These are phyloP conservation scores for Aromia moschata DNA, from an alignment of 2,888 invertebrate species.

Conservation along the genomic window DNA sequence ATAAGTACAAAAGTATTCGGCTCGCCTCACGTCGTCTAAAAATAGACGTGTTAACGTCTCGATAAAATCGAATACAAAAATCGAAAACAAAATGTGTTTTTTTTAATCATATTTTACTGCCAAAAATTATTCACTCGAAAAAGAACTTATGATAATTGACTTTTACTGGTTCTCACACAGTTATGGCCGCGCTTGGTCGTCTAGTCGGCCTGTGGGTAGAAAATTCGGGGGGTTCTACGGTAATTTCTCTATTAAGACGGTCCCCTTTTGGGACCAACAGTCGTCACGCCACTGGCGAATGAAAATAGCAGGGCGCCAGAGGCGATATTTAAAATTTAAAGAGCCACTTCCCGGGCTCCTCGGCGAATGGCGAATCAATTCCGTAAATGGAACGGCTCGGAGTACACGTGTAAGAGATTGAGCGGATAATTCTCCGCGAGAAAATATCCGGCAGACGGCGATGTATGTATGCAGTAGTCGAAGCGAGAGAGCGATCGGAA, in stretches of 20 bases:
- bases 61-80: conserved; percentile 32
- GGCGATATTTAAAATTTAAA: conserved; percentile 21
- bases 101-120: no score
- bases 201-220: background rate
- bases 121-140: no score
- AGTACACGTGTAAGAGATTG: conserved; percentile 46
- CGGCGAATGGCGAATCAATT: conserved; percentile 34
- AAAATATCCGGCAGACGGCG: conserved; percentile 47
- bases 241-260: no score
- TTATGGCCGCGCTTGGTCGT: no score
- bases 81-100: no score
- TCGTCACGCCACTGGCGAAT: background rate
- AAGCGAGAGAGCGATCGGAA: no score
- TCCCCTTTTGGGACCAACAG: no score
- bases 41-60: conserved; percentile 35
- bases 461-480: conserved; percentile 45
- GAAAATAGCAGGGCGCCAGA: background rate
- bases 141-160: no score
- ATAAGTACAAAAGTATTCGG: background rate
- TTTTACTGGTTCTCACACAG: no score
- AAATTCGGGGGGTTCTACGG: no score
- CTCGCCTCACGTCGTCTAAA: conserved; percentile 15
- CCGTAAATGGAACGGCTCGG: conserved; percentile 45
- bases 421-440: conserved; percentile 45
- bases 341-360: conserved; percentile 8